A percentile compares a stretch with the other conserved stretches of the same genome.
These are phyloP conservation scores for Coregonus suidteri DNA, from an alignment of 2,797 vertebrate species.

Conservation along the genomic window DNA sequence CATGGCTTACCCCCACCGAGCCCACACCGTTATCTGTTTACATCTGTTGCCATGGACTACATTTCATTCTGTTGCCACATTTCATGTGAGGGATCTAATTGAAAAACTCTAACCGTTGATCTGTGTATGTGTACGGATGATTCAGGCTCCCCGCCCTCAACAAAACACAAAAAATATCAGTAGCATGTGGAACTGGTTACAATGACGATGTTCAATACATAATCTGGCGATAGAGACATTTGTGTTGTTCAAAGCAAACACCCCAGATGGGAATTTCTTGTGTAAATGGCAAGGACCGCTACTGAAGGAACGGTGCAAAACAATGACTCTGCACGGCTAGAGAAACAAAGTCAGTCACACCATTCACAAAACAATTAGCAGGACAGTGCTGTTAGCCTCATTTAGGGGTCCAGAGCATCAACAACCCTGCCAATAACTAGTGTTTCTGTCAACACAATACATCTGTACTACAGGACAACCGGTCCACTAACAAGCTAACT, in stretches of 20 bases:
- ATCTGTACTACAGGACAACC: constrained; percentile 31
- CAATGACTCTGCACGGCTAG: background rate
- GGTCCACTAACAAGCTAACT: constrained; percentile 8
- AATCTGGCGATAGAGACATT: constrained; percentile 20
- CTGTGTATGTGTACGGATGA: constrained; percentile 52
- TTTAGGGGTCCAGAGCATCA: constrained; percentile 49
- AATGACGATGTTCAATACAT: constrained; percentile 38
- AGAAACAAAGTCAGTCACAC: constrained; percentile 1
- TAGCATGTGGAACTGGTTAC: constrained; percentile 43
- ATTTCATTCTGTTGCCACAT: constrained; percentile 78
- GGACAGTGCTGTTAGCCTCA: constrained; percentile 56
- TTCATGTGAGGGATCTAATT: constrained; percentile 81
- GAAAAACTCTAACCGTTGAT: constrained; percentile 66
- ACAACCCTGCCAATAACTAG: constrained; percentile 32
- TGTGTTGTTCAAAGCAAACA: constrained; percentile 4
- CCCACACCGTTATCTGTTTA: constrained; percentile 51
- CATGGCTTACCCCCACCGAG: constrained; percentile 5
- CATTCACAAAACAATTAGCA: constrained; percentile 59
- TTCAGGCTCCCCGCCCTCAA: constrained; percentile 35
- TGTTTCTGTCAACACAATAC: constrained; percentile 46
- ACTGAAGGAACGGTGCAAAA: constrained; percentile 20
- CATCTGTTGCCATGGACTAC: constrained; percentile 80
- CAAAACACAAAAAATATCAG: constrained; percentile 55
- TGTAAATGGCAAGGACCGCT: constrained; percentile 8
- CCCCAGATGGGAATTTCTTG: constrained; percentile 15